Base-by-base conservation (phyloP, 2,888 invertebrate genomes). In the Patella pellucida region DNA sequence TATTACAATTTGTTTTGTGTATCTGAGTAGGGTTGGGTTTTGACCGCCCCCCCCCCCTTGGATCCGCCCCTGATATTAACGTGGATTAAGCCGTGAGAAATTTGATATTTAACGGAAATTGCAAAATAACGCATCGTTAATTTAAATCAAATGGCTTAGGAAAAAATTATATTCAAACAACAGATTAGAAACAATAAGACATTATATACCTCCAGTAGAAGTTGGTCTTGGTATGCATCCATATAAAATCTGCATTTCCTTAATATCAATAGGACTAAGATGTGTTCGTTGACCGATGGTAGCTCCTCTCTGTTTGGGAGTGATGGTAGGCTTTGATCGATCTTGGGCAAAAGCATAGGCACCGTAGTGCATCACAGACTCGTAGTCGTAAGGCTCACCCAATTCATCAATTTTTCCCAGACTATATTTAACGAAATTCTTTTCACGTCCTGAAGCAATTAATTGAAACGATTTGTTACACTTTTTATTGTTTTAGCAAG, bases 331-430 rank as follows among this genome's bases (percentile, higher is more conserved):
- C 82, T 90, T 88, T 16, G 91, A 91, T 68, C 84, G 78, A 82
- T 93, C 92, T 23, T 89, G 89, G 70, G 92, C 91, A 83, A 93
- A 93, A 16, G 92, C 92, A 81, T 91, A 87, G 15, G 90, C 89
- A 79, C 92, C 91, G 85, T 95, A 95, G 88, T 95, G 95, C 95
- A 95, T 95, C 41, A 95, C 94, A n/a, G 94, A 94, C 81, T 94
- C 93, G 87, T 94, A 95, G 88, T 95, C 95, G 85, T 95, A 95
- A 79, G 94, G 94, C 62, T 80, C 78, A 52, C 82, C 82, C 31
- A 84, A 78, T 54, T 78, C 76, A 67, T 86, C 85, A 52, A 86
- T 81, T 52, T 78, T 78, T 11, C 78, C 75, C 12, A 70, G 51
- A 11, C 76, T 71, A 73, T 83, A 84, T 68, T 84, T 86, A n/a